phyloP scores from a whole-genome alignment of 1,140 invertebrate species.

The Bombus confusus region DNA sequence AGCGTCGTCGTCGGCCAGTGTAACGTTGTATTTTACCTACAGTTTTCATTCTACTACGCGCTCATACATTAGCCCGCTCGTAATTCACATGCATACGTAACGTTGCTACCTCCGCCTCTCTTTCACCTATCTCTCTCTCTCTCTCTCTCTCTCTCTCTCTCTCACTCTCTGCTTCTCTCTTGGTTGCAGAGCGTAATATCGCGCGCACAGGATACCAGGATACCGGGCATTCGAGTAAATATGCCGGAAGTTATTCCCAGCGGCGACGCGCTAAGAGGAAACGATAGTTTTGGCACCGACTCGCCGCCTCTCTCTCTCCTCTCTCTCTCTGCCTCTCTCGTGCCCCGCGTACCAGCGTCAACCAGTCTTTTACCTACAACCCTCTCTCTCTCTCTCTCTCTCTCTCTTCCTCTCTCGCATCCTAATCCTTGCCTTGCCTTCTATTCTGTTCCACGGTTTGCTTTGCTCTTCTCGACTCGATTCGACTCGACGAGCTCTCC shows the following conservation, averaged over 20 bases:
- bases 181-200: constrained; percentile 33
- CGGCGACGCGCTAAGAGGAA: constrained; percentile 41
- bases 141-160: too few species aligned
- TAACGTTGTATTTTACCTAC: constrained; percentile 31
- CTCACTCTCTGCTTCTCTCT: not conserved
- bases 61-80: constrained; percentile 35
- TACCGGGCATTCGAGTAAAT: constrained; percentile 50
- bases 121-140: not conserved
- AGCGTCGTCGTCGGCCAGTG: not conserved
- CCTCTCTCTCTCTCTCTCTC: not conserved
- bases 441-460: not conserved
- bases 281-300: constrained; percentile 35
- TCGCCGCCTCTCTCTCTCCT: too few species aligned
- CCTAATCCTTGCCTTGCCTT: not conserved
- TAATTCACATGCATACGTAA: constrained; percentile 38
- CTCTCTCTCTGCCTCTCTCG: not conserved
- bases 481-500: not conserved
- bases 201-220: constrained; percentile 10
- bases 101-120: not conserved
- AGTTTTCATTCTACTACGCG: constrained; percentile 44
- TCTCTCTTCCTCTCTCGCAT: not conserved
- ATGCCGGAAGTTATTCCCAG: constrained; percentile 52
- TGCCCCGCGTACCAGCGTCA: not conserved
- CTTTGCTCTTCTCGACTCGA: not conserved
- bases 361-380: not conserved